Base-by-base conservation (phyloP, 2,888 invertebrate species). In the Nemoura dubitans region DNA sequence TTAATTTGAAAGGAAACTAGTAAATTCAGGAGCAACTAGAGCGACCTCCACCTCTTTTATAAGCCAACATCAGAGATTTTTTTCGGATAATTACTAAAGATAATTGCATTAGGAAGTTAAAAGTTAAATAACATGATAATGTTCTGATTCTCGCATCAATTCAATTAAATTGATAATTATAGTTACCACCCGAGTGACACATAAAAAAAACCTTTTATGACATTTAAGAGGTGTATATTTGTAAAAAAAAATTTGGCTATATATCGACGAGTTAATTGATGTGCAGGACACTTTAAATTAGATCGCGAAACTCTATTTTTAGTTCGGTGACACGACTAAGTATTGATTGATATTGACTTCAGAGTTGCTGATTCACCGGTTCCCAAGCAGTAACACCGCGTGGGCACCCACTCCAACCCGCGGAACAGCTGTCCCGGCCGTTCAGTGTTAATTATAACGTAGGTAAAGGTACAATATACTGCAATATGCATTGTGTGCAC, bases 401-500 rank as follows among this genome's bases (percentile, higher is more conserved):
- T 21, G 2, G 59, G 14, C 14, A 14, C 10, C 14, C 2, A 14
- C 59, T 59, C 1, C 59, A 36, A 36, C 5, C 36, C n/a, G 5
- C 10, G 36, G 36, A 36, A 36, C 59, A 59, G 59, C 59, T 59
- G 59, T 10, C 21, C 59, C 21, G 16, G 59, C 21, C 21, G 59
- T 21, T 14, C 16, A 36, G 5, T 59, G 59, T 59, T 59, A 59
- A 59, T 59, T 59, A 59, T 21, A 21, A 59, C 21, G 14, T 2
- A 21, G 59, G 16, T 21, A 10, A 10, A 3, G 36, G 59, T 59
- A 21, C 59, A 59, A 59, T 59, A 59, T 59, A 21, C 59, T 59
- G 59, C 59, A 59, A 59, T 59, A 59, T 59, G 59, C 59, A 59
- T 59, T 59, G 59, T 59, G 59, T 59, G 59, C 59, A 59, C 59